Evolutionary conservation across 2,888 invertebrate genomes (phyloP).

Genomic region (Stomorhina lunata): DNA sequence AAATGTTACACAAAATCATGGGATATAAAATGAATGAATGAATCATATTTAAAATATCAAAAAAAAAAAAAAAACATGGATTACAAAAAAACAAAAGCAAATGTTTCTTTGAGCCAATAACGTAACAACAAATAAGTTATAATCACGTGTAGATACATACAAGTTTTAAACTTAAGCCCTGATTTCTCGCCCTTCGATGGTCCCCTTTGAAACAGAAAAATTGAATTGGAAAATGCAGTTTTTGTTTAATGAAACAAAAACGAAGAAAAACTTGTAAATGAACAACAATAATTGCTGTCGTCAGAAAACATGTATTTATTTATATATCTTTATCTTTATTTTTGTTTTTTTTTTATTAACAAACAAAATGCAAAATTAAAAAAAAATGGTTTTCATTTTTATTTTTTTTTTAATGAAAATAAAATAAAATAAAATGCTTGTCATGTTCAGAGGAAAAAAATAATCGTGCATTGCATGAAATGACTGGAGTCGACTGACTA

Average conservation of each 20-base stretch:
- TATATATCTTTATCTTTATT: too few relatives aligned
- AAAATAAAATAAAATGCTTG: slow-evolving; percentile 72
- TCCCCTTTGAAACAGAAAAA: too few relatives aligned
- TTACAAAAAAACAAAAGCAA: too few relatives aligned
- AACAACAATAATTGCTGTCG: slow-evolving; percentile 61
- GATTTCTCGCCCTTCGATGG: too few relatives aligned
- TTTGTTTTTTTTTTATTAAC: neutral
- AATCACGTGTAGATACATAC: too few relatives aligned
- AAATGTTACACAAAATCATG: slow-evolving; percentile 20
- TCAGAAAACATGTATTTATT: slow-evolving; percentile 34
- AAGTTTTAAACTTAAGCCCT: too few relatives aligned
- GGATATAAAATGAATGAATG: slow-evolving; percentile 36
- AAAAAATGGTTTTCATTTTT: neutral
- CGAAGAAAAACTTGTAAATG: neutral
- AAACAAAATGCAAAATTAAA: slow-evolving; percentile 24
- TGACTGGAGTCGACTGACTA: too few relatives aligned
- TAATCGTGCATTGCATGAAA: slow-evolving; percentile 70
- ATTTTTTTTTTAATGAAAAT: neutral
- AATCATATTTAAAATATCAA: slow-evolving; percentile 45
- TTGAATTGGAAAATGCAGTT: neutral
- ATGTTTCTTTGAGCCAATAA: too few relatives aligned
- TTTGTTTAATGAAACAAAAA: slow-evolving; percentile 17
- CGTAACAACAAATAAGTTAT: too few relatives aligned
- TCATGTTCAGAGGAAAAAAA: slow-evolving; percentile 70
- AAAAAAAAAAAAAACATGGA: neutral